A percentile compares a stretch with the other conserved stretches of the same genome.
phyloP scores from a whole-genome alignment of 2,888 invertebrate genomes.

The Choristoneura rosaceana region DNA sequence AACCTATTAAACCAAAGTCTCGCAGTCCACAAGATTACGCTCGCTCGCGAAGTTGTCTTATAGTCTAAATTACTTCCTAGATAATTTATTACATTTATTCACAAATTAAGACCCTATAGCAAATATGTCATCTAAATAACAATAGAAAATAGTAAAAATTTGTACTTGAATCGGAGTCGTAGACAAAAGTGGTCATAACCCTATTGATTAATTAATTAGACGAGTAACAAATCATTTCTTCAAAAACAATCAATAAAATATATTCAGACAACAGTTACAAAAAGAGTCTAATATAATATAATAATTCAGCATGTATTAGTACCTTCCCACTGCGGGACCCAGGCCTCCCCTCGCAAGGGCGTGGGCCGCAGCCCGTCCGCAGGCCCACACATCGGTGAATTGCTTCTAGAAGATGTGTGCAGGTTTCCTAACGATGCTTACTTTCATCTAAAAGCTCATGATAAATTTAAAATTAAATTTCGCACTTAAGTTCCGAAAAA shows the following conservation, averaged over 20 bases:
- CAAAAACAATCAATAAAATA: constrained; percentile 82
- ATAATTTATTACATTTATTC: constrained; percentile 39
- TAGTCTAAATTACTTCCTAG: constrained; percentile 30
- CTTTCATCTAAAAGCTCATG: background rate
- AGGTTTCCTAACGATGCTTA: background rate
- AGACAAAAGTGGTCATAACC: constrained; percentile 67
- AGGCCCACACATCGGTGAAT: background rate
- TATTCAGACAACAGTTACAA: constrained; percentile 81
- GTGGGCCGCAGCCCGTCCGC: background rate
- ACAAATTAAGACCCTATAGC: constrained; percentile 50
- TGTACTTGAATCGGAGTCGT: constrained; percentile 84
- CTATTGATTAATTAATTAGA: constrained; percentile 63
- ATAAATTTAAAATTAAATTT: background rate
- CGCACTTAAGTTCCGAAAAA: background rate
- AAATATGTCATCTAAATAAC: constrained; percentile 81
- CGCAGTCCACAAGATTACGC: constrained; percentile 4
- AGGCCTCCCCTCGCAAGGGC: background rate
- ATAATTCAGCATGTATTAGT: constrained; percentile 2
- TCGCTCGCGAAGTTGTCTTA: constrained; percentile 32
- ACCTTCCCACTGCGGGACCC: background rate
- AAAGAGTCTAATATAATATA: constrained; percentile 61
- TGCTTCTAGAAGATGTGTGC: background rate
- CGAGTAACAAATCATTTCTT: constrained; percentile 71
- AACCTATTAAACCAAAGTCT: constrained; percentile 10
- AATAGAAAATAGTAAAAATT: constrained; percentile 83